Evolutionary conservation across 1,140 invertebrate genomes (phyloP).

Genomic region (Drosophila albomicans): DNA sequence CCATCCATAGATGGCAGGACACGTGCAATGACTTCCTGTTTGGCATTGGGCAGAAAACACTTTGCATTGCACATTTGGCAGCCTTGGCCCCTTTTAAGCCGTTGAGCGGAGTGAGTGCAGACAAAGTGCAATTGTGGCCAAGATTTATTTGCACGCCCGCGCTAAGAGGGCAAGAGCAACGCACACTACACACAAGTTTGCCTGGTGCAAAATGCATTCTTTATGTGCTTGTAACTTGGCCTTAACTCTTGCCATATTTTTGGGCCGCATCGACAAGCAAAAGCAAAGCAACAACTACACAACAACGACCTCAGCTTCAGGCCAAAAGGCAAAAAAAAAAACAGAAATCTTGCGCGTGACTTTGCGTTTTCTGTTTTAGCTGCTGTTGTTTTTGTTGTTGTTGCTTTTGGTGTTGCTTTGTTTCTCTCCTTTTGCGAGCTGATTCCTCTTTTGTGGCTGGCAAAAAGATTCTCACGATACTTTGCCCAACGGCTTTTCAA

Average conservation of each 20-base stretch:
- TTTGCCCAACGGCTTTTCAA: constrained; percentile 55
- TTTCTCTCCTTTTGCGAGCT: constrained; percentile 4
- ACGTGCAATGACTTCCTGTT: constrained; percentile 18
- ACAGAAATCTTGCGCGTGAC: constrained; percentile 68
- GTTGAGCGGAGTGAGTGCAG: not conserved
- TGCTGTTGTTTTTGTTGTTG: constrained; percentile 7
- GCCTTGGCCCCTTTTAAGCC: constrained; percentile 60
- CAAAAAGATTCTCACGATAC: constrained; percentile 74
- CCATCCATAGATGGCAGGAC: constrained; percentile 54
- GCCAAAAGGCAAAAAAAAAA: constrained; percentile 33
- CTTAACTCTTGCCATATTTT: constrained; percentile 49
- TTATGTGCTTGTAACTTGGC: constrained; percentile 34
- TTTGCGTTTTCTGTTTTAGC: constrained; percentile 50
- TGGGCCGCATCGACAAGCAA: constrained; percentile 23
- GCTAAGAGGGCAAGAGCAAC: constrained; percentile 24
- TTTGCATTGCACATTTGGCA: constrained; percentile 40
- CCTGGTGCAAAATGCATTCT: constrained; percentile 51
- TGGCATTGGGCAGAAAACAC: constrained; percentile 32
- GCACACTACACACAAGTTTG: constrained; percentile 7
- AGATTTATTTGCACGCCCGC: constrained; percentile 81
- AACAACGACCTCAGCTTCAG: constrained; percentile 35
- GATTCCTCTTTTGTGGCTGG: constrained; percentile 34
- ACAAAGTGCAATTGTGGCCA: constrained; percentile 65
- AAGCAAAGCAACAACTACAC: not conserved
- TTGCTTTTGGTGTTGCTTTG: not conserved